phyloP scores from a whole-genome alignment of 2,113 vertebrate species.

The Hirundichthys speculiger region DNA sequence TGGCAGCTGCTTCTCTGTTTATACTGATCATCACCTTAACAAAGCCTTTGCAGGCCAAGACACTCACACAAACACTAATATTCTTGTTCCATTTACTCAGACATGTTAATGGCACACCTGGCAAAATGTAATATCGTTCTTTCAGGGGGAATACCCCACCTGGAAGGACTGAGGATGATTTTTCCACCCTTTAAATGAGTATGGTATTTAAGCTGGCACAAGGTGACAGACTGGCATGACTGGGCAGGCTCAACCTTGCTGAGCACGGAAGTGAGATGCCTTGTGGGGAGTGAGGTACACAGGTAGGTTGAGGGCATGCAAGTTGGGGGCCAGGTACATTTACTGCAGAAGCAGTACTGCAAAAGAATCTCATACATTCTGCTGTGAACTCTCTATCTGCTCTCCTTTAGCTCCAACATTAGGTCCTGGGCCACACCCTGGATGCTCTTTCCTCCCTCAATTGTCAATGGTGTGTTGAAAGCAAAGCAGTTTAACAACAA shows the following conservation, averaged over 20 bases:
- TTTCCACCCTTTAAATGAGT: conserved; percentile 66
- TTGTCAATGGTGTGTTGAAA: conserved; percentile 44
- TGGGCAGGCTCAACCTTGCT: conserved; percentile 66
- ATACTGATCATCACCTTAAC: conserved; percentile 14
- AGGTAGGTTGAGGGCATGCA: conserved; percentile 19
- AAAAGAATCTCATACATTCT: conserved; percentile 72
- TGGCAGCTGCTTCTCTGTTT: conserved; percentile 18
- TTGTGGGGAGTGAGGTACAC: conserved; percentile 8
- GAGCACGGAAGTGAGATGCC: conserved; percentile 27
- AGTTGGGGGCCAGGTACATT: conserved; percentile 24
- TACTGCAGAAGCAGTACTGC: conserved; percentile 11
- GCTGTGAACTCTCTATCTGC: conserved; percentile 43
- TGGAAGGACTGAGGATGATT: conserved; percentile 55
- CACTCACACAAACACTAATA: conserved; percentile 6
- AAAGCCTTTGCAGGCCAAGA: conserved; percentile 8
- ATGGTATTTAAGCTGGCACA: conserved; percentile 61
- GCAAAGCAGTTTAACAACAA: conserved; percentile 20
- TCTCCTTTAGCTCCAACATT: conserved; percentile 63
- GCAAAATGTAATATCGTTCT: conserved; percentile 50
- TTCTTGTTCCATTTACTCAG: conserved; percentile 51
- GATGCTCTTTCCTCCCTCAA: conserved; percentile 29
- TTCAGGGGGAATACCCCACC: conserved; percentile 66
- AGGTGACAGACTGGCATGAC: conserved; percentile 71
- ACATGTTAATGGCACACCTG: conserved; percentile 58
- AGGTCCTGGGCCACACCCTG: conserved; percentile 44